Evolutionary conservation across 2,113 vertebrate species (phyloP), one percentile per base, ranked within the genome.

Genomic region (Mormyrus lacerda): DNA sequence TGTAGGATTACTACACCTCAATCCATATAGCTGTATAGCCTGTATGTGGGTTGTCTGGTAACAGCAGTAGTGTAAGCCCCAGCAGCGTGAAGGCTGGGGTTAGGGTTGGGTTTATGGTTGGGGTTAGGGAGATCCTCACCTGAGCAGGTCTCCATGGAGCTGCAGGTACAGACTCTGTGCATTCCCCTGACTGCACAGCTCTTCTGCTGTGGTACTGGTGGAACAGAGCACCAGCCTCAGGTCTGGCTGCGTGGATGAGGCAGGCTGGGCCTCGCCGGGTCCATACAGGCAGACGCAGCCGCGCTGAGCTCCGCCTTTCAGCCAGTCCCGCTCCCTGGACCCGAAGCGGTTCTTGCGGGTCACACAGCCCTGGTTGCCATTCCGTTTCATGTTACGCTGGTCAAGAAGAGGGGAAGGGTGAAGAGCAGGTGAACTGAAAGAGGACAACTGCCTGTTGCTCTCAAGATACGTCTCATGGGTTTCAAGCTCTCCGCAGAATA

Each of bases 141-240:
- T 98, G 94, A 98, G 94, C 55, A 99, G 93, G 93, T 99, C 98
- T 92, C 98, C 98, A 0, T 99, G 97, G 89, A 98, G 95, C 90
- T 99, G 98, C 90, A 98, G 91, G 61, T 97, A 98, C 85, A 99
- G 96, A 65, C 93, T 95, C 51, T 96, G 94, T 90, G 93, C 95
- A 1, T 95, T 95, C 88, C 97, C 96, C 91, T 98, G 96, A 73
- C 95, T 93, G 13, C 97, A 97, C 65, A 99, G 96, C 93, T 99
- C 98, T 11, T 97, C 96, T 2, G 94, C 97, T 0, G 95, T 95
- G 17, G 97, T 98, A 86, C 95, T 96, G 89, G 97, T 98, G 0
- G 97, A 97, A 92, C 98, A 99, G 5, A 99, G 97, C 88, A 99
- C 96, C 88, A 98, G 91, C 91, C 96, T 97, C 90, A 98, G 93